These are phyloP conservation scores for Nicator chloris DNA, from an alignment of 2,113 vertebrate genomes.

Conservation along the genomic window DNA sequence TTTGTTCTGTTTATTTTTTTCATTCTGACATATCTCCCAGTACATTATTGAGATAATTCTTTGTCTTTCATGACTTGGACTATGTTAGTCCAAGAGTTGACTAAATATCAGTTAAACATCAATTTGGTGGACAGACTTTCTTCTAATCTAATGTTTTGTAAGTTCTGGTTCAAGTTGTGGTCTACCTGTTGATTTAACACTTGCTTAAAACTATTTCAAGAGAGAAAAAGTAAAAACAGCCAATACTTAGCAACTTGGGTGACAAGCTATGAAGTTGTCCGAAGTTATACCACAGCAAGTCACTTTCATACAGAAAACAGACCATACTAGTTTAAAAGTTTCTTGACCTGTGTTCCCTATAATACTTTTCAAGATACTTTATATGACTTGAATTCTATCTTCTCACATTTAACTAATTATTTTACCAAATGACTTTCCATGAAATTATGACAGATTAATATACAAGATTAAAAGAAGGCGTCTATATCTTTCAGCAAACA, in stretches of 20 bases:
- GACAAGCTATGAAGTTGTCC: neutral
- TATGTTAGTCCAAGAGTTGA: neutral
- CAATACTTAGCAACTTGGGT: neutral
- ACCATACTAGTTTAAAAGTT: neutral
- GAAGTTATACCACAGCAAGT: neutral
- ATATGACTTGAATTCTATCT: neutral
- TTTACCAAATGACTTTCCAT: neutral
- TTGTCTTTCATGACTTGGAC: neutral
- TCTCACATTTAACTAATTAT: neutral
- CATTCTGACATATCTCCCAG: neutral
- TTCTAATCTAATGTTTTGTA: neutral
- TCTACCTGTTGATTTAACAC: neutral
- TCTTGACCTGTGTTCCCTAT: neutral
- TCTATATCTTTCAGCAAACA: neutral
- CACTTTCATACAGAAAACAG: neutral
- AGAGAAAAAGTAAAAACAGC: neutral
- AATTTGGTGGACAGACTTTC: neutral
- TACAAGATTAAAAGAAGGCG: neutral
- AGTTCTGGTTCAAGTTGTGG: neutral
- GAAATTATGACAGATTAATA: neutral
- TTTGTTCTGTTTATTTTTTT: neutral
- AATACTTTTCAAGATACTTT: neutral
- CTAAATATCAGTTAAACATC: neutral
- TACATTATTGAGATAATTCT: neutral
- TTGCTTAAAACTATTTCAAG: neutral